Conservation (phyloP, 1,140 invertebrate species). For the Cyrtorhinus lividipennis region DNA sequence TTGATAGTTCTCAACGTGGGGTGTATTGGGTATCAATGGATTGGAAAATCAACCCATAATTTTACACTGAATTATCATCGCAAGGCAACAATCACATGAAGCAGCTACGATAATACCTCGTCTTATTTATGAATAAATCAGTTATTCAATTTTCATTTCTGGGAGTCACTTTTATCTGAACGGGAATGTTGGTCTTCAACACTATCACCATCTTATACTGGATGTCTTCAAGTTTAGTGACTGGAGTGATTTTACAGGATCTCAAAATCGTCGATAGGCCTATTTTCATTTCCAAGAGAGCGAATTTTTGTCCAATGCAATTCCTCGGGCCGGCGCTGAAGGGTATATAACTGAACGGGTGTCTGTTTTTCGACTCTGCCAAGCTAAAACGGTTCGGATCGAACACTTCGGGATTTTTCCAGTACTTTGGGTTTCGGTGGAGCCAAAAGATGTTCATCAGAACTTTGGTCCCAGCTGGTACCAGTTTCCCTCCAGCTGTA, state of each 20-base stretch:
- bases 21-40: no score
- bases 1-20: no score
- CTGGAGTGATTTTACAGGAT: background rate
- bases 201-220: background rate
- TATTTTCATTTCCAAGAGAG: slow-evolving; percentile 13
- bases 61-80: no score
- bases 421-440: slow-evolving; percentile 34
- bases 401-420: slow-evolving; percentile 28
- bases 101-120: no score
- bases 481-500: slow-evolving; percentile 10
- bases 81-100: no score
- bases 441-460: slow-evolving; percentile 29
- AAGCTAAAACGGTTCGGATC: slow-evolving; percentile 29
- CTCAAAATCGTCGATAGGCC: background rate
- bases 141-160: no score
- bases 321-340: slow-evolving; percentile 40
- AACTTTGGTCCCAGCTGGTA: slow-evolving; percentile 25
- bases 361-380: slow-evolving; percentile 27
- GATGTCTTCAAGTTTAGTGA: background rate
- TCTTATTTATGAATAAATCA: no score
- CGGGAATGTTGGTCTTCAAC: background rate
- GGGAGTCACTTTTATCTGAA: background rate
- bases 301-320: slow-evolving; percentile 32
- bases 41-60: no score
- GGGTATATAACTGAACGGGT: slow-evolving; percentile 34